These are phyloP conservation scores for Camponotus vicinus DNA, from an alignment of 1,140 invertebrate species.

Conservation along the genomic window DNA sequence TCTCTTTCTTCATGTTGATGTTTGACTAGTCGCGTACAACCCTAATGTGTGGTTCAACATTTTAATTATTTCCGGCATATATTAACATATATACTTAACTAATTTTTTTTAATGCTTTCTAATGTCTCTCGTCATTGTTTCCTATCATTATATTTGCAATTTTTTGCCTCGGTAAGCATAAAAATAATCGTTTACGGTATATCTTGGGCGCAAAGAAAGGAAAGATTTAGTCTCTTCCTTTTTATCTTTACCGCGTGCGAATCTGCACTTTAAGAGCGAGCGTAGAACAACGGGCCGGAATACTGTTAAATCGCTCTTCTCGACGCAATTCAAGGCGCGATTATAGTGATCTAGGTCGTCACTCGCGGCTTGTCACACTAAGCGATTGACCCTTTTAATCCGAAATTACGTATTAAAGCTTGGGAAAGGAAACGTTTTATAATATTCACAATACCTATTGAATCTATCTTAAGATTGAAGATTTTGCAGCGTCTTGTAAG, in stretches of 20 bases:
- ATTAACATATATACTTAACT: conserved; percentile 17
- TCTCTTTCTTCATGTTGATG: not conserved
- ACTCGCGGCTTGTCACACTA: conserved; percentile 32
- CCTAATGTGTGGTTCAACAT: not conserved
- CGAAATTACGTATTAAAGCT: conserved; percentile 25
- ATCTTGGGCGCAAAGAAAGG: not conserved
- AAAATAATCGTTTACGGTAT: not conserved
- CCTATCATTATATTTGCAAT: not conserved
- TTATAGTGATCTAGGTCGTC: conserved; percentile 47
- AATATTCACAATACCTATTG: not conserved
- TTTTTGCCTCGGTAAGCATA: not conserved
- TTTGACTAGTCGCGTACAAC: not conserved
- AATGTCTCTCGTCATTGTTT: not conserved
- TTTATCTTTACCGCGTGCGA: conserved; percentile 13
- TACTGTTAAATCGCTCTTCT: conserved; percentile 52
- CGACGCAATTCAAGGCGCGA: conserved; percentile 33
- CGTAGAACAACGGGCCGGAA: conserved; percentile 34
- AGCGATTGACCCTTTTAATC: conserved; percentile 35
- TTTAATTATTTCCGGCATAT: not conserved
- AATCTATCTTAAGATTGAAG: not conserved
- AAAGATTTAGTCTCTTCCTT: conserved; percentile 10
- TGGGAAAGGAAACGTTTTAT: conserved; percentile 35
- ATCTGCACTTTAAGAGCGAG: not conserved
- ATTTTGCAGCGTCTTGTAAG: not conserved
- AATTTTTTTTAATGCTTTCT: not conserved